Percentiles rank a stretch among this genome's conserved stretches.
phyloP scores from a whole-genome alignment of 1,140 invertebrate species.

The Acarapis woodi region DNA sequence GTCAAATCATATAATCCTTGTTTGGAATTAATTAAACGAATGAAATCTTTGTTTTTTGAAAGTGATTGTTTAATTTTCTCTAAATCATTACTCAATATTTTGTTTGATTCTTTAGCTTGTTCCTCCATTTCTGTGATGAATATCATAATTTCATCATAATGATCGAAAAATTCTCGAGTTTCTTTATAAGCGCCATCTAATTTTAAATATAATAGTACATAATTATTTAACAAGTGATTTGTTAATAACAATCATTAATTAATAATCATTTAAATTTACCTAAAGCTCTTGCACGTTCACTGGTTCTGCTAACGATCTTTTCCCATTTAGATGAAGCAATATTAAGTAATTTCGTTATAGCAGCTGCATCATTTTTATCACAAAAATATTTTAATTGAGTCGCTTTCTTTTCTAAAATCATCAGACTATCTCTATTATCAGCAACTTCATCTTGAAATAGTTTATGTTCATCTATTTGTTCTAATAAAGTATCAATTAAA shows the following conservation, averaged over 20 bases:
- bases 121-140: slow-evolving; percentile 56
- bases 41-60: slow-evolving; percentile 76
- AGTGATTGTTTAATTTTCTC: slow-evolving; percentile 63
- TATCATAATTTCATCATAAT: slow-evolving; percentile 35
- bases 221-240: too few relatives aligned
- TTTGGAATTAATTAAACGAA: slow-evolving; percentile 57
- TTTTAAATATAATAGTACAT: too few relatives aligned
- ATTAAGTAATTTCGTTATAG: slow-evolving; percentile 89
- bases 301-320: slow-evolving; percentile 76
- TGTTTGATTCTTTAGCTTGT: too few relatives aligned
- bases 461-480: slow-evolving; percentile 91
- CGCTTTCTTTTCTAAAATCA: slow-evolving; percentile 83
- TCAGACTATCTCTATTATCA: slow-evolving; percentile 69
- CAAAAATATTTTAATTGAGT: slow-evolving; percentile 95
- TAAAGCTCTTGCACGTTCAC: slow-evolving; percentile 66
- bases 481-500: slow-evolving; percentile 56
- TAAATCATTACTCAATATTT: slow-evolving; percentile 72
- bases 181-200: slow-evolving; percentile 90
- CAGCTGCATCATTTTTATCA: slow-evolving; percentile 93
- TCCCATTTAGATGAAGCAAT: slow-evolving; percentile 95
- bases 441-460: slow-evolving; percentile 78
- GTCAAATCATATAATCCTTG: slow-evolving; percentile 65
- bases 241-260: too few relatives aligned
- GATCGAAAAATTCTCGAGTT: slow-evolving; percentile 73
- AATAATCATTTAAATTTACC: too few relatives aligned